Conservation (phyloP, 2,113 vertebrate genomes). For the Pelobates fuscus region DNA sequence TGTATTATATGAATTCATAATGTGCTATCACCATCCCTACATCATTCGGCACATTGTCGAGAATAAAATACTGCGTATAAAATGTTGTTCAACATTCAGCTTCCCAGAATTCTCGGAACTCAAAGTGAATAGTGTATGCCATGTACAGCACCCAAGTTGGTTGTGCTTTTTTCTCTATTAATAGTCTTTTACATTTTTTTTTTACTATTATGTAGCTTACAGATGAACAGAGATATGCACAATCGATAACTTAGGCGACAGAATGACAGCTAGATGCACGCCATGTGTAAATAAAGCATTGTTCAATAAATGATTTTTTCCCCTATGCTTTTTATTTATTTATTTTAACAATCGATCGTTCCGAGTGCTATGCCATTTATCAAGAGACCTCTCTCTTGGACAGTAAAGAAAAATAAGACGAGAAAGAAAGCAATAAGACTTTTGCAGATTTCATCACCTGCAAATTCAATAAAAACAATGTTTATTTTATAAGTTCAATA, state of each 20-base stretch:
- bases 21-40: too few species aligned
- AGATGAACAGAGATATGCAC: too few species aligned
- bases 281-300: background rate
- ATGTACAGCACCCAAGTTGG: too few species aligned
- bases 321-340: background rate
- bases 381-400: slow-evolving; percentile 24
- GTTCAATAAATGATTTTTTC: background rate
- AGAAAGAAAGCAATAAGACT: slow-evolving; percentile 32
- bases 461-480: slow-evolving; percentile 45
- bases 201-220: too few species aligned
- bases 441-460: slow-evolving; percentile 37
- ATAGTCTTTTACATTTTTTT: too few species aligned
- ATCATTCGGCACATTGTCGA: too few species aligned
- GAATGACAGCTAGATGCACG: background rate
- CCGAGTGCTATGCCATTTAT: slow-evolving; percentile 24
- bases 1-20: too few species aligned
- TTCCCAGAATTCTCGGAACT: too few species aligned
- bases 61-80: too few species aligned
- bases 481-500: slow-evolving; percentile 43
- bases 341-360: slow-evolving; percentile 30
- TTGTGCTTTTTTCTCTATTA: too few species aligned
- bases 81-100: too few species aligned
- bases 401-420: background rate
- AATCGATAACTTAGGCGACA: background rate
- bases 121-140: too few species aligned